These are phyloP conservation scores for Astreopora myriophthalma DNA, from an alignment of 64 coral and sea anemone genomes.

Conservation along the genomic window DNA sequence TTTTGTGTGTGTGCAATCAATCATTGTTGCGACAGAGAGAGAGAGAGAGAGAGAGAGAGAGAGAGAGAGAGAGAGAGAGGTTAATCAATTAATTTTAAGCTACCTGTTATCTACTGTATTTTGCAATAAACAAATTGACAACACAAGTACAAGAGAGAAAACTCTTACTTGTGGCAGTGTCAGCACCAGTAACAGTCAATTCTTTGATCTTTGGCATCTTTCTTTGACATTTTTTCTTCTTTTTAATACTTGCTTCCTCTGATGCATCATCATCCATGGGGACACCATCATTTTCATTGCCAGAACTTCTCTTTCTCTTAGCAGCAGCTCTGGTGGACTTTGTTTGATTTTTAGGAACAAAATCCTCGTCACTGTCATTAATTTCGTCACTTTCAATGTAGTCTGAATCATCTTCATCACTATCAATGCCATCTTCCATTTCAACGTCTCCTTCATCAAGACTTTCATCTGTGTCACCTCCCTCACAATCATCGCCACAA, in stretches of 20 bases:
- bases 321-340: background rate
- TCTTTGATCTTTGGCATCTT: background rate
- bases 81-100: no score
- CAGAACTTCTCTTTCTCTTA: background rate
- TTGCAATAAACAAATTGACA: no score
- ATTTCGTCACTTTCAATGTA: background rate
- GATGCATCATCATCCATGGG: background rate
- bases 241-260: background rate
- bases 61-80: no score
- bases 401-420: background rate
- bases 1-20: no score
- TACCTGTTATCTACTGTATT: no score
- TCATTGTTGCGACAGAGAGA: no score
- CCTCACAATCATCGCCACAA: constrained; percentile 4
- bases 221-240: background rate
- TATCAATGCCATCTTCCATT: background rate
- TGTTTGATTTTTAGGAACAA: constrained; percentile 1
- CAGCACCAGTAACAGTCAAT: background rate
- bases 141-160: background rate
- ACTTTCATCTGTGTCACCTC: background rate
- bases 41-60: no score
- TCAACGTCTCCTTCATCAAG: background rate
- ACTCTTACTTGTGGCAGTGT: background rate
- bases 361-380: background rate
- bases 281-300: background rate